Conservation (phyloP, 2,113 vertebrate species). For the Cinclus cinclus region DNA sequence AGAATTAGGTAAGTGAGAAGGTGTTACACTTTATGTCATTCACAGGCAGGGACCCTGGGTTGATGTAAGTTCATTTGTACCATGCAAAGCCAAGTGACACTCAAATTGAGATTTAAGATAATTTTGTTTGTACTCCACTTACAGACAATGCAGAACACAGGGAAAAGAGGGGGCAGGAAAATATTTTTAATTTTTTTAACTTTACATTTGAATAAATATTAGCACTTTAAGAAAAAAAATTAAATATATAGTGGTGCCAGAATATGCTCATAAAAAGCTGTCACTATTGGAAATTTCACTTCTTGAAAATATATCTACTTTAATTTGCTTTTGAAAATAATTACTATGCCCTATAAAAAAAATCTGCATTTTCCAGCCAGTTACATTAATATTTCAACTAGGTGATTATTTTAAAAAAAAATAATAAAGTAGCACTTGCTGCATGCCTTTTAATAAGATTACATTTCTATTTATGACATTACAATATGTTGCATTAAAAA, state of each 20-base stretch:
- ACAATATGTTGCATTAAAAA: conserved; percentile 56
- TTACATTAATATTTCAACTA: conserved; percentile 51
- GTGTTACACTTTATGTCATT: neutral
- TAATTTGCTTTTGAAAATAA: conserved; percentile 15
- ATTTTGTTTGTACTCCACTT: neutral
- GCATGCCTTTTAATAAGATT: conserved; percentile 44
- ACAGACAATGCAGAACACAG: neutral
- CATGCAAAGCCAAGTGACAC: neutral
- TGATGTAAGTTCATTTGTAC: neutral
- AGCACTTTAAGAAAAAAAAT: neutral
- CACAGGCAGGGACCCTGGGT: neutral
- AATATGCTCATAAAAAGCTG: neutral
- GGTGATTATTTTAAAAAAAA: conserved; percentile 10
- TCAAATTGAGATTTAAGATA: neutral
- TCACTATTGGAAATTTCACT: neutral
- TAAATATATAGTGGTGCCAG: neutral
- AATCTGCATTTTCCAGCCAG: neutral
- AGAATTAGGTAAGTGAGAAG: neutral
- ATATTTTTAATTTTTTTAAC: neutral
- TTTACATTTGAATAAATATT: neutral
- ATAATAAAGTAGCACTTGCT: conserved; percentile 51
- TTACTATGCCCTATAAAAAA: neutral
- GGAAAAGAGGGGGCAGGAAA: rapidly evolving
- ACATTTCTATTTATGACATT: conserved; percentile 53
- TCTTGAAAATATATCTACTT: neutral